These are phyloP conservation scores for Plodia interpunctella DNA, from an alignment of 1,140 invertebrate genomes.

Conservation along the genomic window DNA sequence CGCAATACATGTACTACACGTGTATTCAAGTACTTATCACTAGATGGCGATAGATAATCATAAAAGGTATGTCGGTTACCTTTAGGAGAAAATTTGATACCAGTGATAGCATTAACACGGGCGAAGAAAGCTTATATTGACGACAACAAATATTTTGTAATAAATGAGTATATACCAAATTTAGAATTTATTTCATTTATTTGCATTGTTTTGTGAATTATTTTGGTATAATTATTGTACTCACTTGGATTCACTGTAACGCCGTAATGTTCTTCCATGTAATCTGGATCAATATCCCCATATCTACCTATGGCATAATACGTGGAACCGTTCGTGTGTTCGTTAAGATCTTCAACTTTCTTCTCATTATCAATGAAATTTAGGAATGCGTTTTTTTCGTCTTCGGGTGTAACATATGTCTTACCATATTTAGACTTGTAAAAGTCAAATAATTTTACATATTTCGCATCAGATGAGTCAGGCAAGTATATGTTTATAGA, in stretches of 20 bases:
- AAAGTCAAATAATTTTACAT: constrained; percentile 32
- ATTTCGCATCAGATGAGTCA: constrained; percentile 21
- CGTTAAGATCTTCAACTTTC: constrained; percentile 35
- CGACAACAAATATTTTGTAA: too few species aligned
- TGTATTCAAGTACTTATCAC: too few species aligned
- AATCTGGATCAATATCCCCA: constrained; percentile 38
- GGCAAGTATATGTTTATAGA: background rate
- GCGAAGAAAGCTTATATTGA: too few species aligned
- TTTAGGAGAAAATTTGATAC: too few species aligned
- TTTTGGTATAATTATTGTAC: constrained; percentile 19
- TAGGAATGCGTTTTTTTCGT: constrained; percentile 31
- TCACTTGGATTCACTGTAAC: constrained; percentile 40
- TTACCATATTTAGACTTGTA: constrained; percentile 51
- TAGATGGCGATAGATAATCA: too few species aligned
- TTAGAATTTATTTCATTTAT: too few species aligned
- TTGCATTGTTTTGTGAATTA: too few species aligned
- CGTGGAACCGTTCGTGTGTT: constrained; percentile 26
- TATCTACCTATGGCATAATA: constrained; percentile 46
- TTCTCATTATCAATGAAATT: constrained; percentile 48
- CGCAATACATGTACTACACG: too few species aligned
- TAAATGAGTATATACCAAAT: too few species aligned
- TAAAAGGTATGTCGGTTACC: too few species aligned
- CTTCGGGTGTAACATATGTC: constrained; percentile 28
- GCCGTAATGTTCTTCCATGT: constrained; percentile 37
- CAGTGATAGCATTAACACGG: too few species aligned